Base-by-base conservation (phyloP, 2,888 invertebrate species). In the Arctia plantaginis region DNA sequence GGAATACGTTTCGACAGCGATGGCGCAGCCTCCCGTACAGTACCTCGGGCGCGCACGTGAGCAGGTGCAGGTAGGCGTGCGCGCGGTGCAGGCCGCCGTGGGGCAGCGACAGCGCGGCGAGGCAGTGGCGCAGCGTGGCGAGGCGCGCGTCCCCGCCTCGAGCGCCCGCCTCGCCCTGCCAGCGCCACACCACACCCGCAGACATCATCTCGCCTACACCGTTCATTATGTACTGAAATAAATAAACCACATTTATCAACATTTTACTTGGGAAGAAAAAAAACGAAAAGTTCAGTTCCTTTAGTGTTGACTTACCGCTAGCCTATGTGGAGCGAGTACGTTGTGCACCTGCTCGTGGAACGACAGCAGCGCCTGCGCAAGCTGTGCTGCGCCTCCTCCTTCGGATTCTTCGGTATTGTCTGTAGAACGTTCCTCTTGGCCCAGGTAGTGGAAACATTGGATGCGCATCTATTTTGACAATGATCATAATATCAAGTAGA, bases 391-490 rank as follows among this genome's bases (percentile, higher is more conserved):
- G 74, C 90, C 90, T 27, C 92, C 93, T 89, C 76, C 81, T 88
- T 76, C 95, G 94, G 80, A 65, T 98, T 97, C 90, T 97, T 97
- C 64, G 97, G 97, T 93, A 97, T 98, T 35, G 76, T 66, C 79
- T 0, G 66, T 68, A 33, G 93, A 98, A 98, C 86, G 80, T 79
- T 92, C 93, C 84, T 93, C 93, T 39, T 72, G 72, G 1, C 75
- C 75, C 62, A 75, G 72, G 75, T 99, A 99, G 95, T 98, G 98
- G 96, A 99, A 99, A 93, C 99, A 99, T 91, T 99, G 99, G 66
- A 99, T 99, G 76, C 99, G 97, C 77, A 98, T 97, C 97, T 97
- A 86, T 72, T 92, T 1, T 0, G 64, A 12, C 41, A 59, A 47
- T 1, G 0, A 33, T n/a, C 10, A 23, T 18, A 39, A 41, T 8